Conservation (phyloP, 2,113 vertebrate species). For the Psammodynastes pulverulentus region DNA sequence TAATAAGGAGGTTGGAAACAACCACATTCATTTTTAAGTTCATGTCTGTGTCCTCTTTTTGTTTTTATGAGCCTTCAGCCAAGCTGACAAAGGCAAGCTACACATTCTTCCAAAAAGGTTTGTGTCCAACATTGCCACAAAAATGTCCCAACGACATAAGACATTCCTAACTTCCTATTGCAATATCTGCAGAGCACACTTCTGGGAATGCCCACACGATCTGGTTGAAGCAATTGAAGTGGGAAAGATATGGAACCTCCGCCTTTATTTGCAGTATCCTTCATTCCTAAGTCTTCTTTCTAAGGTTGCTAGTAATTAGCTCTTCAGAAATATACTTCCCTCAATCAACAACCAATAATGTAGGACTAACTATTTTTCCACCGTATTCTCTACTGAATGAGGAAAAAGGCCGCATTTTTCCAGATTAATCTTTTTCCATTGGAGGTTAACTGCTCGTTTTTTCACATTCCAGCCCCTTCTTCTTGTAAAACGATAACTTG, state of each 20-base stretch:
- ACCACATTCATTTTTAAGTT: neutral
- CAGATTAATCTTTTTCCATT: neutral
- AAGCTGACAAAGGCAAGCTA: neutral
- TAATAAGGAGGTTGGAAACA: neutral
- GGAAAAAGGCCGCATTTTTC: neutral
- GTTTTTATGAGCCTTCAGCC: neutral
- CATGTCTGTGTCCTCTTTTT: neutral
- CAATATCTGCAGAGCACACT: neutral
- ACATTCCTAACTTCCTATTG: neutral
- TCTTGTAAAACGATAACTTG: neutral
- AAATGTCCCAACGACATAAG: neutral
- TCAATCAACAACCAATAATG: neutral
- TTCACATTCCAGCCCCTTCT: conserved; percentile 7
- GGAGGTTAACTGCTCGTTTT: neutral
- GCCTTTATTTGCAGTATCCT: neutral
- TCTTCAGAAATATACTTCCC: neutral
- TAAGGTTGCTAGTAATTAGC: neutral
- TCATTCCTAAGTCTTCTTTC: neutral
- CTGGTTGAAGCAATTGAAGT: neutral
- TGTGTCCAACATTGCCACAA: neutral
- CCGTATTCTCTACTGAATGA: neutral
- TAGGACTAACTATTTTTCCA: neutral
- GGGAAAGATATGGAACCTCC: neutral
- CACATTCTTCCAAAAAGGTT: neutral
- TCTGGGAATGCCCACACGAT: neutral